These are phyloP conservation scores for Procambarus virginalis DNA, from an alignment of 1,140 invertebrate genomes.

Conservation along the genomic window DNA sequence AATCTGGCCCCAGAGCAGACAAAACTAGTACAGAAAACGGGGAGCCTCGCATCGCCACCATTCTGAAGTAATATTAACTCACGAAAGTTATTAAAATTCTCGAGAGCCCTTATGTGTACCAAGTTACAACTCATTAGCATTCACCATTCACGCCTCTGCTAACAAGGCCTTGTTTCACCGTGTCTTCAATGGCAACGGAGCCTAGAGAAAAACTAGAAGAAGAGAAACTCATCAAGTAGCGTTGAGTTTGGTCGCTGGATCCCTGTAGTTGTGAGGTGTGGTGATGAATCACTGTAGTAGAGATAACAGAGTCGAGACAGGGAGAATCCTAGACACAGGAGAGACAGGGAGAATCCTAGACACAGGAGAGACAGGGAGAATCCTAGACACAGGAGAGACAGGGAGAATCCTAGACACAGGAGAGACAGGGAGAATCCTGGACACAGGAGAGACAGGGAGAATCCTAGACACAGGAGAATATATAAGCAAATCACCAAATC, in stretches of 20 bases:
- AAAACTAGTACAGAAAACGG: conserved; percentile 4
- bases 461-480: not conserved
- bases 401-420: not conserved
- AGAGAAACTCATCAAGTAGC: not conserved
- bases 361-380: no score
- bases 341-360: not conserved
- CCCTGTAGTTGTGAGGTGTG: no score
- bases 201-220: not conserved
- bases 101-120: conserved; percentile 49
- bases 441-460: no score
- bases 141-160: conserved; percentile 63
- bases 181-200: conserved; percentile 49
- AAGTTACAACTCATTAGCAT: conserved; percentile 65
- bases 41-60: not conserved
- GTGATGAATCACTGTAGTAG: no score
- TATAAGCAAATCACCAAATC: no score
- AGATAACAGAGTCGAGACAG: no score
- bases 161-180: conserved; percentile 58
- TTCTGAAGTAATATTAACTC: conserved; percentile 53
- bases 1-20: no score
- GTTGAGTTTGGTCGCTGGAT: not conserved
- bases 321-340: no score
- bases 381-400: conserved; percentile 19
- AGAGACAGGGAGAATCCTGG: not conserved
- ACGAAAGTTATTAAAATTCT: conserved; percentile 67